A percentile compares a stretch with the other conserved stretches of the same genome.
These are phyloP conservation scores for Cyclargus thomasi DNA, from an alignment of 1,140 invertebrate species.

Conservation along the genomic window DNA sequence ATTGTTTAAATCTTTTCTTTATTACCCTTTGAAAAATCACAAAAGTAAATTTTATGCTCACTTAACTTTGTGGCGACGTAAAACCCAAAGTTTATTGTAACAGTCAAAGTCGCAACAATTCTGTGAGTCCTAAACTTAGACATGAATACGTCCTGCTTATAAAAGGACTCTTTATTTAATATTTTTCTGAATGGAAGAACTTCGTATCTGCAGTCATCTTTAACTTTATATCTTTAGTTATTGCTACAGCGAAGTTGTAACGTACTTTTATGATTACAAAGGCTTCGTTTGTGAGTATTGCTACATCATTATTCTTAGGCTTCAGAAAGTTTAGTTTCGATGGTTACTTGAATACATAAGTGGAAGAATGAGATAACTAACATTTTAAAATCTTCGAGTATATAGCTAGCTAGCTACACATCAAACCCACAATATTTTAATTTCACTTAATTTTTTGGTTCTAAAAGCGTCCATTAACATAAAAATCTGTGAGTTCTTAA, in stretches of 20 bases:
- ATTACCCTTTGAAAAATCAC: slow-evolving; percentile 18
- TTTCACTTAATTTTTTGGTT: too few species aligned
- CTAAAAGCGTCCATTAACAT: too few species aligned
- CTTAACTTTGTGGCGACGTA: slow-evolving; percentile 33
- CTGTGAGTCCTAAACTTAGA: slow-evolving; percentile 18
- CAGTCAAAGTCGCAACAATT: slow-evolving; percentile 34
- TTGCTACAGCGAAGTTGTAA: background rate
- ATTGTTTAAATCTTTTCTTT: slow-evolving; percentile 8
- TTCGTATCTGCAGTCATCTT: background rate
- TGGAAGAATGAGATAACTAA: too few species aligned
- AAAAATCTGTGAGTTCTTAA: too few species aligned
- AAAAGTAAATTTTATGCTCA: slow-evolving; percentile 32
- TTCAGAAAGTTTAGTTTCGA: too few species aligned
- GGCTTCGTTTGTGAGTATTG: background rate
- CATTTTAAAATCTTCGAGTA: too few species aligned
- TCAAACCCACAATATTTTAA: too few species aligned
- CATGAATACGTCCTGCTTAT: slow-evolving; percentile 24
- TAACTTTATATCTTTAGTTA: background rate
- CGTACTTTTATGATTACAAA: background rate
- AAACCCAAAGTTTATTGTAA: slow-evolving; percentile 40
- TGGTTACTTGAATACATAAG: too few species aligned
- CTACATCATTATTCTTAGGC: background rate
- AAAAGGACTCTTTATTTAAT: slow-evolving; percentile 24
- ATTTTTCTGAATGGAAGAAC: background rate
- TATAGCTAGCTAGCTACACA: too few species aligned